Conservation (phyloP, 2,113 vertebrate genomes). For the Irena cyanogastra region DNA sequence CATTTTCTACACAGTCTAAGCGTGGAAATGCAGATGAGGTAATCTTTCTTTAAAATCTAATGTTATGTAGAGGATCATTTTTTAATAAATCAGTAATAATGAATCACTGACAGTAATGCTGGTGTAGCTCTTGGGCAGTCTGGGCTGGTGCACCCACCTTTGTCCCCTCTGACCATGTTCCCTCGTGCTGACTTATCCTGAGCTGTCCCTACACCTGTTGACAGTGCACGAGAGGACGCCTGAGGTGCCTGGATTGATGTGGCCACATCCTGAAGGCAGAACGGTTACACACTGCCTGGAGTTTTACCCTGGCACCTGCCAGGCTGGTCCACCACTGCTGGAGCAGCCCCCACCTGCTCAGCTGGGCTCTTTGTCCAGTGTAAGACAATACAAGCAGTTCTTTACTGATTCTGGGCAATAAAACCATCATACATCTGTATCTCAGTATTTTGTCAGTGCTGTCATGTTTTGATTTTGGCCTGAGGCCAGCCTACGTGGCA, state of each 20-base stretch:
- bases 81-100: not conserved
- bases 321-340: no score
- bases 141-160: not conserved
- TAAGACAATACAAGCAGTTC: not conserved
- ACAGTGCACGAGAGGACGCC: fast-evolving
- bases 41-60: not conserved
- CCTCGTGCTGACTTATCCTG: not conserved
- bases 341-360: not conserved
- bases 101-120: not conserved
- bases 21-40: slow-evolving; percentile 99
- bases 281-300: not conserved
- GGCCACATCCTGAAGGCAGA: not conserved
- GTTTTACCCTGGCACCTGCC: not conserved
- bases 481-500: not conserved
- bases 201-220: not conserved
- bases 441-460: not conserved
- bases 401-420: not conserved
- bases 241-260: not conserved
- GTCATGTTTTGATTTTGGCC: not conserved
- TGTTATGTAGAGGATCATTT: not conserved
- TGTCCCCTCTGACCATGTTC: fast-evolving
- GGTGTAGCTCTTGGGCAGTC: not conserved
- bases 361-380: not conserved
- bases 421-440: not conserved
- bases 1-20: slow-evolving; percentile 96